These are phyloP conservation scores for Aurelia aurita DNA, from an alignment of 30 jellyfish, hydroid and myxozoan species.

Conservation along the genomic window DNA sequence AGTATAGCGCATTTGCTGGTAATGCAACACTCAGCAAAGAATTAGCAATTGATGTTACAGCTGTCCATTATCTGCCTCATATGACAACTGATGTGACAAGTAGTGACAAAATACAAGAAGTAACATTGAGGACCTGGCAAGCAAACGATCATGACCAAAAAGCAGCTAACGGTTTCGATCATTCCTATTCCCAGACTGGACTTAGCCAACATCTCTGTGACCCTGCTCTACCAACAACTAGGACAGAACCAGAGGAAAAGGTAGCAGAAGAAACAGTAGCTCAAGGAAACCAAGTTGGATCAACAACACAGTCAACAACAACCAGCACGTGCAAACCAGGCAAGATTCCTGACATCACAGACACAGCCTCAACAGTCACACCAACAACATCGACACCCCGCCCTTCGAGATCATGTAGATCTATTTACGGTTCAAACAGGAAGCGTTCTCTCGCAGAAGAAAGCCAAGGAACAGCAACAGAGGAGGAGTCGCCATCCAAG, in stretches of 20 bases:
- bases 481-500: neutral
- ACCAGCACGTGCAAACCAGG: neutral
- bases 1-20: constrained; percentile 58
- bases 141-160: neutral
- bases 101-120: neutral
- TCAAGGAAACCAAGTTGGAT: neutral
- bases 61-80: constrained; percentile 16
- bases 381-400: neutral
- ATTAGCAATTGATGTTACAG: constrained; percentile 25
- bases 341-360: neutral
- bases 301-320: neutral
- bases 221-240: neutral
- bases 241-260: neutral
- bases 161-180: neutral
- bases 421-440: constrained; percentile 18
- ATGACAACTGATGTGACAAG: neutral
- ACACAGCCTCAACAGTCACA: neutral
- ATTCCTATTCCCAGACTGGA: neutral
- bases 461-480: neutral
- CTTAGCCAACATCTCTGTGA: neutral
- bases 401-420: constrained; percentile 26
- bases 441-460: neutral
- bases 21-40: constrained; percentile 32
- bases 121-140: neutral
- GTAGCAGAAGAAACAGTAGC: neutral